phyloP scores from a whole-genome alignment of 2,113 vertebrate genomes.

The Phyllopteryx taeniolatus region DNA sequence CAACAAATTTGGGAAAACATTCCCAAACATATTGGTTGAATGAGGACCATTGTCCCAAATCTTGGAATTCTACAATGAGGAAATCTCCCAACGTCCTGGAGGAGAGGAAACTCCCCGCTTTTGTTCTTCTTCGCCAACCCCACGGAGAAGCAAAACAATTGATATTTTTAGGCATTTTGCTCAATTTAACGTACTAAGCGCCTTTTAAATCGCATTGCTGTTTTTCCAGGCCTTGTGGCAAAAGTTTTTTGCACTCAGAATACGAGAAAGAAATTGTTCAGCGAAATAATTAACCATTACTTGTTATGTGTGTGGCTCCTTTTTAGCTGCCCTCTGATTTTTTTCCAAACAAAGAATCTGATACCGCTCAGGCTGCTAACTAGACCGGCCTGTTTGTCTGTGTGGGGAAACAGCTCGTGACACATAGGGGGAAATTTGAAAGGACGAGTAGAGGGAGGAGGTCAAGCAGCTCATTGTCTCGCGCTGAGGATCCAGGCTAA shows the following conservation, averaged over 20 bases:
- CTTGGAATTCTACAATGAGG: conserved; percentile 31
- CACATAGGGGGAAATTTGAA: conserved; percentile 46
- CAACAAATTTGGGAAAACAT: background rate
- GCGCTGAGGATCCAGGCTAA: conserved; percentile 35
- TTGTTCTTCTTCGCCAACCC: conserved; percentile 41
- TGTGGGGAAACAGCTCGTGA: conserved; percentile 42
- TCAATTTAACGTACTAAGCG: conserved; percentile 45
- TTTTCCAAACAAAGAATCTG: conserved; percentile 38
- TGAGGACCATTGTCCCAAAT: conserved; percentile 24
- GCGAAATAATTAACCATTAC: background rate
- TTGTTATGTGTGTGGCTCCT: conserved; percentile 49
- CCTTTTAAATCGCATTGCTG: conserved; percentile 19
- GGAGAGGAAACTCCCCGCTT: conserved; percentile 61
- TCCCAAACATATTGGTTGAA: background rate
- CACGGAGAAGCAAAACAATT: conserved; percentile 53
- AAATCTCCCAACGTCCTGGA: conserved; percentile 55
- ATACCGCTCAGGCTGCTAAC: conserved; percentile 27
- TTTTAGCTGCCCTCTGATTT: conserved; percentile 43
- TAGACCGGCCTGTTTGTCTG: conserved; percentile 45
- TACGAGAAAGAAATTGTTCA: background rate
- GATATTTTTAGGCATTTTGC: conserved; percentile 61
- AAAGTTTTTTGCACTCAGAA: background rate
- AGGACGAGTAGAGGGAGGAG: conserved; percentile 45
- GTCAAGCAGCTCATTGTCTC: conserved; percentile 53
- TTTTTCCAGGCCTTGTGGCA: background rate